Evolutionary conservation across 2,888 invertebrate genomes (phyloP), one percentile per base, ranked within the genome.

Genomic region (Troides helena): DNA sequence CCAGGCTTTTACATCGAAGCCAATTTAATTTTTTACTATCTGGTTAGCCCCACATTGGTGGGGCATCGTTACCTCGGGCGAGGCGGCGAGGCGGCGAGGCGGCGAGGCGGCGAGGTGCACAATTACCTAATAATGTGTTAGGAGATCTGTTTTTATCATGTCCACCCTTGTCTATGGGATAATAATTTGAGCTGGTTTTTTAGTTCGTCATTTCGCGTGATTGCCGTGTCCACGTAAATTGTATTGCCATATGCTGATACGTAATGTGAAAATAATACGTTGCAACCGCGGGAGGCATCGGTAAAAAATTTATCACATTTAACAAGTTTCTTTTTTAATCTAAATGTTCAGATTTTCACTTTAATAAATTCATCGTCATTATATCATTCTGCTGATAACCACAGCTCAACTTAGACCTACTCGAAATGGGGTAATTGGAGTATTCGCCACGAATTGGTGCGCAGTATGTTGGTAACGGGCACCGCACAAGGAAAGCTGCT

Each of bases 111-210:
- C 46, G 46, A 46, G 46, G 86, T 84, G 84, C 90, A 81, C 92
- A 91, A 92, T 92, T 92, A 92, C 88, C 90, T 92, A 92, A 92
- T 92, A 92, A 92, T 81, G 91, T 91, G 92, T 92, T 91, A 92
- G 89, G 81, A 90, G 89, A 92, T 92, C 85, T 92, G 92, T 92
- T 92, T 92, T 92, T 92, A 92, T 90, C 92, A 91, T 91, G 90
- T 92, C 90, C 88, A 91, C 91, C 92, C 91, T 89, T 89, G 90
- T 92, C 92, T 92, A 92, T 90, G 81, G 82, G 80, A 84, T 83
- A 84, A 89, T 92, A 91, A 92, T 92, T 76, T 89, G 88, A 88
- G 80, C 87, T 87, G 89, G 46, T 90, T 88, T 88, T 90, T 90
- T 88, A 85, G 85, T 80, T 82, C 80, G 84, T 89, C 87, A 89